A percentile compares a stretch with the other conserved stretches of the same genome.
These are phyloP conservation scores for Prosapia bicincta DNA, from an alignment of 2,888 invertebrate genomes.

Conservation along the genomic window DNA sequence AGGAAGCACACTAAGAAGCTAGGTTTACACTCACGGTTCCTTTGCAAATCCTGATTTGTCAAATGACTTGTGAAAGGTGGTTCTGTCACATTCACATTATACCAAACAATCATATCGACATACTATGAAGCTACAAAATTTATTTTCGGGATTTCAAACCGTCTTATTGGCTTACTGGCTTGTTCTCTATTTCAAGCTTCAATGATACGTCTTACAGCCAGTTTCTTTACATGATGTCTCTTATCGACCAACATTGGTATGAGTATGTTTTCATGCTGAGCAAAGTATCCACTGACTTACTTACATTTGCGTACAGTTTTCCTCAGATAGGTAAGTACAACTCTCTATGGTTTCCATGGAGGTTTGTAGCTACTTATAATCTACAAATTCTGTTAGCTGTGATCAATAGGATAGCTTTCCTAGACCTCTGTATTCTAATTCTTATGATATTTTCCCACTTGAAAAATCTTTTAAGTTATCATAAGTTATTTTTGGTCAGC, in stretches of 20 bases:
- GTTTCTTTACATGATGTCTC: neutral
- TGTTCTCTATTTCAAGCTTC: neutral
- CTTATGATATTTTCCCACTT: too few species aligned
- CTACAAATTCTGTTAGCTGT: too few species aligned
- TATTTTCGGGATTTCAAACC: neutral
- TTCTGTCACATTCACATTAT: neutral
- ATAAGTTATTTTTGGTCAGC: too few species aligned
- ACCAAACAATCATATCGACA: neutral
- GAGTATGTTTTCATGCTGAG: neutral
- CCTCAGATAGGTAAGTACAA: too few species aligned
- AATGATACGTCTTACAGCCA: neutral
- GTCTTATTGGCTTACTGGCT: neutral
- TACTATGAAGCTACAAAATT: neutral
- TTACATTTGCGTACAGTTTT: neutral
- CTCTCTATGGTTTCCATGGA: too few species aligned
- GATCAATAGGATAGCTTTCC: too few species aligned
- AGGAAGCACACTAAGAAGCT: neutral
- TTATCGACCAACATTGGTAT: neutral
- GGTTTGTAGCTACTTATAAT: too few species aligned
- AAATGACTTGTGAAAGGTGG: neutral
- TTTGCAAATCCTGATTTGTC: neutral
- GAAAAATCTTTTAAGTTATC: too few species aligned
- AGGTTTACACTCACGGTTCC: too few species aligned
- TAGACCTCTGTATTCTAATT: too few species aligned
- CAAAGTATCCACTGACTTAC: neutral